Base-by-base conservation (phyloP, 2,888 invertebrate species). In the Cerastis leucographa region DNA sequence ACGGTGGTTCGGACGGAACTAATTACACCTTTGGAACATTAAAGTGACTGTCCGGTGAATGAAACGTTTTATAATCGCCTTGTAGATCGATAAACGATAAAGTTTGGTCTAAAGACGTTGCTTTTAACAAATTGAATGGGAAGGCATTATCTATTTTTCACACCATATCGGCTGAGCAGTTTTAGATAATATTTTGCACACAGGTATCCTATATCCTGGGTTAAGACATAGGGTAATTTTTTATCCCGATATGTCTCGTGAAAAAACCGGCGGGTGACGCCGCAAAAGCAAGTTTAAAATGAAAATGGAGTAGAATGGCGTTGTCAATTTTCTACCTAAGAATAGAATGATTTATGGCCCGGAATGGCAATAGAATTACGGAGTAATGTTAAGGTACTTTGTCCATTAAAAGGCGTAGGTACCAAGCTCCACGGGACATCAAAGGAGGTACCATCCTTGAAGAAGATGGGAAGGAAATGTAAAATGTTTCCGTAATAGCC, bases 301-400 rank as follows among this genome's bases (percentile, higher is more conserved):
- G 19, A 68, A 56, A 42, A 54, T 22, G 35, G 0, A 59, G 40
- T 54, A 44, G 6, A 70, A 59, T 40, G 6, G 74, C 67, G 54
- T 64, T 67, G 29, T 40, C 66, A 64, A 70, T 70, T 73, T 84
- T 74, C 40, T 68, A 46, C 59, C 62, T 59, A 44, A 66, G 42
- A 81, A 71, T 81, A 71, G 11, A 74, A 81, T 74, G 71, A 81
- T 85, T 82, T 81, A 82, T 71, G 49, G 25, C 11, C 59, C 29
- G n/a, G 35, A 69, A 81, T 71, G 25, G 64, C 71, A 85, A 81
- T 85, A 71, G 35, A 74, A 81, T 83, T 85, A 81, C 69, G 49
- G 44, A 14, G 42, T 71, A 71, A 71, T 71, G 25, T 61, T 49
- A 54, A 35, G 68, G 64, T 74, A 85, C 85, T 85, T 82, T 72